phyloP scores from a whole-genome alignment of 1,140 invertebrate genomes.

The Varroa destructor region DNA sequence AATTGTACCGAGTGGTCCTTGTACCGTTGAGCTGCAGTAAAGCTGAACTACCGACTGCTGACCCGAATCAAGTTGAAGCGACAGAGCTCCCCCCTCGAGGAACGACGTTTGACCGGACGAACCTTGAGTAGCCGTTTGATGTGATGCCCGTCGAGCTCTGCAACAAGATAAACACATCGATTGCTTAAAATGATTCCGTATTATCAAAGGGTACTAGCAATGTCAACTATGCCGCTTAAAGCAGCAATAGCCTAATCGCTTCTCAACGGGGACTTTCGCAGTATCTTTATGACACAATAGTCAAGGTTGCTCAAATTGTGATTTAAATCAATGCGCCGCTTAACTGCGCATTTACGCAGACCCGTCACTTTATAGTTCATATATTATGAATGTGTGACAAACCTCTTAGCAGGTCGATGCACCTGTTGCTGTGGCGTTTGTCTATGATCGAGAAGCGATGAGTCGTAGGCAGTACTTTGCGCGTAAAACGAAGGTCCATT shows the following conservation, averaged over 20 bases:
- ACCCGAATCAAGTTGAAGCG: constrained; percentile 5
- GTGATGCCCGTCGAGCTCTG: constrained; percentile 11
- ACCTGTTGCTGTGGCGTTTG: neutral
- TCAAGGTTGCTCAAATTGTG: too few relatives aligned
- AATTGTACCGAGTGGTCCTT: constrained; percentile 35
- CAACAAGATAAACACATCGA: neutral
- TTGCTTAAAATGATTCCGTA: too few relatives aligned
- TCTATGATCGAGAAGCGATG: constrained; percentile 22
- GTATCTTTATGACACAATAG: too few relatives aligned
- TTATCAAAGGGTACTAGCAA: too few relatives aligned
- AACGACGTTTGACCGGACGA: constrained; percentile 4
- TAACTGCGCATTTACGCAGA: too few relatives aligned
- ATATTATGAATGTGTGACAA: neutral
- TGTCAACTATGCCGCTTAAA: too few relatives aligned
- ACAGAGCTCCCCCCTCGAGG: constrained; percentile 1
- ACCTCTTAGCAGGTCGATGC: constrained; percentile 4
- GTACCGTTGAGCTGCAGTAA: constrained; percentile 36
- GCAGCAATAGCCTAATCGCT: too few relatives aligned
- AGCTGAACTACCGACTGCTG: constrained; percentile 29
- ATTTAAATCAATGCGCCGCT: too few relatives aligned
- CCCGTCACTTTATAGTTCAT: too few relatives aligned
- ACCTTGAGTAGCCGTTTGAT: constrained; percentile 7
- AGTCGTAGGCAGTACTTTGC: constrained; percentile 15
- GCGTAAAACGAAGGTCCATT: neutral
- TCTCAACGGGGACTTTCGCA: too few relatives aligned